Percentiles rank a stretch among this genome's conserved stretches.
These are phyloP conservation scores for Syndactyla subalaris DNA, from an alignment of 2,797 vertebrate genomes.

Conservation along the genomic window DNA sequence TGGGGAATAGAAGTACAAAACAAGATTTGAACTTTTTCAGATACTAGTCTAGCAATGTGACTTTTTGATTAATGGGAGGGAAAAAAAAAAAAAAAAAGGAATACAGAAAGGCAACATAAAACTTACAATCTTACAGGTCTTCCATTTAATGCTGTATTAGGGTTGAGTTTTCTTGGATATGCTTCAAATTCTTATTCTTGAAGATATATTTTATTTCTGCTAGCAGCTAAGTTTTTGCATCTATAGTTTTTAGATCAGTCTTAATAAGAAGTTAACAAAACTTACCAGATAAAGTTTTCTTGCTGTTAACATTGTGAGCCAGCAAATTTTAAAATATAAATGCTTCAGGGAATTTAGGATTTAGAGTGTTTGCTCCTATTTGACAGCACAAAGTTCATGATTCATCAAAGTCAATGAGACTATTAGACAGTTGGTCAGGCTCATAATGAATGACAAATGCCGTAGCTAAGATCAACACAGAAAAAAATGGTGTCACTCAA, in stretches of 20 bases:
- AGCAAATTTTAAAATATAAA: background rate
- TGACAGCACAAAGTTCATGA: background rate
- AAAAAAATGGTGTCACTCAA: background rate
- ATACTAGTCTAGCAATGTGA: background rate
- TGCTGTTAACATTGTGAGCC: background rate
- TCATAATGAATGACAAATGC: conserved; percentile 2
- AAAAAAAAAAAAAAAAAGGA: background rate
- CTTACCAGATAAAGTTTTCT: background rate
- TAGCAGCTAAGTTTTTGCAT: background rate
- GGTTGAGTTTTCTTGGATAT: background rate
- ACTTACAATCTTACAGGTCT: background rate
- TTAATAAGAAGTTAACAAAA: background rate
- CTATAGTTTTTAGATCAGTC: background rate
- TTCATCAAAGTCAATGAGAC: background rate
- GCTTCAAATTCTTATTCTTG: background rate
- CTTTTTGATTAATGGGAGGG: background rate
- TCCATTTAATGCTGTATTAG: background rate
- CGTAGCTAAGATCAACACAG: background rate
- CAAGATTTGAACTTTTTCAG: conserved; percentile 10
- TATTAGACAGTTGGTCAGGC: background rate
- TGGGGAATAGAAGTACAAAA: background rate
- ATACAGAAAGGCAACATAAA: background rate
- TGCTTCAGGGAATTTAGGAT: background rate
- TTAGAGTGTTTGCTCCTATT: background rate
- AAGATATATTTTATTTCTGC: background rate